Conservation (phyloP, 2,113 vertebrate species). For the Callaeas wilsoni region DNA sequence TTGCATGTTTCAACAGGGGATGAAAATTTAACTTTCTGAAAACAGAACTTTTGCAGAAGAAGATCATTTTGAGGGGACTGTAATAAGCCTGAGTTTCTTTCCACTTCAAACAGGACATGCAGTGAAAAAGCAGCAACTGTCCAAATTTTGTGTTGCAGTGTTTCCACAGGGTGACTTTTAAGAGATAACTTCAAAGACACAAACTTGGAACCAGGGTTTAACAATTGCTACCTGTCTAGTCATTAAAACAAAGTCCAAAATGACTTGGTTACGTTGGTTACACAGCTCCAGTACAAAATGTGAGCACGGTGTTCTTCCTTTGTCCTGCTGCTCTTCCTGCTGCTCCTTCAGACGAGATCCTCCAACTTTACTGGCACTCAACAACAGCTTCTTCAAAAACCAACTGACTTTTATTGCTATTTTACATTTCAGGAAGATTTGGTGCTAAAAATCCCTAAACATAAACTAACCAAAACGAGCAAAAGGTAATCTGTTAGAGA, state of each 20-base stretch:
- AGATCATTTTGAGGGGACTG: background rate
- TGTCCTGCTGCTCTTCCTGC: background rate
- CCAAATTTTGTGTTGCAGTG: background rate
- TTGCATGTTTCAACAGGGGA: background rate
- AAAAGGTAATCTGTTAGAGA: background rate
- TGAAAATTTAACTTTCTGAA: background rate
- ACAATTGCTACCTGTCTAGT: background rate
- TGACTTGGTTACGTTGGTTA: background rate
- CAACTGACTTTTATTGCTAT: background rate
- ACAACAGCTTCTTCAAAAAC: background rate
- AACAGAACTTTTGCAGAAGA: background rate
- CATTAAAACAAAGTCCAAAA: background rate
- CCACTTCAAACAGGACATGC: background rate
- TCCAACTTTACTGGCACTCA: background rate
- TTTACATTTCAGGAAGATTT: background rate
- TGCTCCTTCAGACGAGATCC: rapidly evolving
- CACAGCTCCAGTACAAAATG: background rate
- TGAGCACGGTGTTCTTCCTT: background rate
- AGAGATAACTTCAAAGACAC: background rate
- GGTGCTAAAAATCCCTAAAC: background rate
- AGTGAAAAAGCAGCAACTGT: background rate
- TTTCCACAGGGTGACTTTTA: background rate
- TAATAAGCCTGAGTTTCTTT: background rate
- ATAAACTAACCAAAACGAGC: background rate
- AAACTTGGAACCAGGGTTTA: background rate